Conservation (phyloP, 2,888 invertebrate genomes). For the Callosobruchus maculatus region DNA sequence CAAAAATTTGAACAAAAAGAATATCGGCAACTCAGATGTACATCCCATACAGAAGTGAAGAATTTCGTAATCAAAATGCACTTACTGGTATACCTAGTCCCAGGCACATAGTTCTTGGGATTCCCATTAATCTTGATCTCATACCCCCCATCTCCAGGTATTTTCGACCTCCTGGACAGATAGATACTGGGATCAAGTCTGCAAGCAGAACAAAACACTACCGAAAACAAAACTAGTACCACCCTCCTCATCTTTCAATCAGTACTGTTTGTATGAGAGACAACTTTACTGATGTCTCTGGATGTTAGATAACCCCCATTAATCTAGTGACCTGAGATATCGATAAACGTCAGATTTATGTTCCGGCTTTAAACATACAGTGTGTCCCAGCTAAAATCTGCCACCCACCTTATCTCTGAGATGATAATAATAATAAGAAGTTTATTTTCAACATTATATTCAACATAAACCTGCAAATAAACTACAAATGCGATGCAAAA, state of each 20-base stretch:
- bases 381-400: no score
- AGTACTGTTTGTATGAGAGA: background rate
- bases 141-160: conserved; percentile 84
- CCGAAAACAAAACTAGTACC: conserved; percentile 8
- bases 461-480: no score
- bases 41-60: no score
- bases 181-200: conserved; percentile 48
- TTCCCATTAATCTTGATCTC: conserved; percentile 75
- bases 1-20: no score
- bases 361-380: no score
- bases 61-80: conserved; percentile 18
- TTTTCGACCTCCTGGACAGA: conserved; percentile 52
- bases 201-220: conserved; percentile 9
- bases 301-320: background rate
- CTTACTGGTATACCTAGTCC: conserved; percentile 75
- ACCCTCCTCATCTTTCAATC: conserved; percentile 2
- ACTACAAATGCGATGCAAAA: no score
- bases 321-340: background rate
- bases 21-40: no score
- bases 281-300: background rate
- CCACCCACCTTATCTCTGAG: no score
- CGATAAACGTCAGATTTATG: background rate
- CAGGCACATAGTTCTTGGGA: conserved; percentile 77
- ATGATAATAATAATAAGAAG: no score
- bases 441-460: no score